These are phyloP conservation scores for Cygnus atratus DNA, from an alignment of 2,113 vertebrate species.

Conservation along the genomic window DNA sequence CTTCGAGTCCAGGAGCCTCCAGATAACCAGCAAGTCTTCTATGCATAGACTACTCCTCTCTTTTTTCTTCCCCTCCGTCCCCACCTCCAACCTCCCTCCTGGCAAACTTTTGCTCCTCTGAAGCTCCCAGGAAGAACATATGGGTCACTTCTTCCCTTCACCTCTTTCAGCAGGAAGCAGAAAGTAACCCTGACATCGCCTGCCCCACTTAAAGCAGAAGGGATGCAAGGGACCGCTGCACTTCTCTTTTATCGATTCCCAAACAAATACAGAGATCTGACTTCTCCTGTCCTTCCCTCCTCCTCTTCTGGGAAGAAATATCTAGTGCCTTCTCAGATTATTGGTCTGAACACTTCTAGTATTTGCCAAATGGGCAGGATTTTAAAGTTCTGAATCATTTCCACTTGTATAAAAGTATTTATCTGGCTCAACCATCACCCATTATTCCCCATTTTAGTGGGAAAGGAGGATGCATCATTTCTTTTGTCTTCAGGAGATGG, in stretches of 20 bases:
- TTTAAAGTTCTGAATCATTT: slow-evolving; percentile 20
- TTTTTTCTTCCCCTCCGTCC: neutral
- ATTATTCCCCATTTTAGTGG: slow-evolving; percentile 24
- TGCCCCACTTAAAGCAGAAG: neutral
- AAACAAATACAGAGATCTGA: neutral
- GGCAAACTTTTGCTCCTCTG: neutral
- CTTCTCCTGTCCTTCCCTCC: neutral
- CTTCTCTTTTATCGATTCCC: neutral
- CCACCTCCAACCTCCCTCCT: neutral
- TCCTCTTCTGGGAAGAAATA: neutral
- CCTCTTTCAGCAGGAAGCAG: neutral
- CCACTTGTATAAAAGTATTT: slow-evolving; percentile 7
- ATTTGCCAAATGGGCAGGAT: slow-evolving; percentile 18
- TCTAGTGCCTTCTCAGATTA: neutral
- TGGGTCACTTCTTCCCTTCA: neutral
- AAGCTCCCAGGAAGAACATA: neutral
- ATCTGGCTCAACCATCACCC: neutral
- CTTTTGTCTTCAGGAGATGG: slow-evolving; percentile 37
- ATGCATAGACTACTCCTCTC: neutral
- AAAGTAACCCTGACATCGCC: neutral
- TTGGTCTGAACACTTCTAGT: neutral
- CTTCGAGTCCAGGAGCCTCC: neutral
- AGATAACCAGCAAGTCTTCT: neutral
- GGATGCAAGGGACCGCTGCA: neutral
- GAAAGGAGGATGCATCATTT: slow-evolving; percentile 5